Conservation (phyloP, 1,140 invertebrate species). For the Bombus turneri region DNA sequence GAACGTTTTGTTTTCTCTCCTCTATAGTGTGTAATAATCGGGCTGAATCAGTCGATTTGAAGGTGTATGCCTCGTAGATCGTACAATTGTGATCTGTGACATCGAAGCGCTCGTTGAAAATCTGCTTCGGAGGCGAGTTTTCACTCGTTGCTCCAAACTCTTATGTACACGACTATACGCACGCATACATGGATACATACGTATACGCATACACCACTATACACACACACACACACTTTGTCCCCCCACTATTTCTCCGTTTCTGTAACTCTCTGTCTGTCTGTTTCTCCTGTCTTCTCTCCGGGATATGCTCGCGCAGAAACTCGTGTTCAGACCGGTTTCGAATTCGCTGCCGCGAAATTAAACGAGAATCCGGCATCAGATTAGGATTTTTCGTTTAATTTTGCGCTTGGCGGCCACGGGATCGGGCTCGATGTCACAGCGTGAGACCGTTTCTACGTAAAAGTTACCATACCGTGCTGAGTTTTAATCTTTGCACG, state of each 20-base stretch:
- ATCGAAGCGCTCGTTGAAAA: constrained; percentile 47
- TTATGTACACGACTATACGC: not conserved
- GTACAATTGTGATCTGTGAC: constrained; percentile 45
- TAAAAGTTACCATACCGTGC: constrained; percentile 35
- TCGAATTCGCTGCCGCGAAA: constrained; percentile 29
- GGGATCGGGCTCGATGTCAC: constrained; percentile 59
- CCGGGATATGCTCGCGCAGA: constrained; percentile 1
- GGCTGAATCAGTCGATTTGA: constrained; percentile 6
- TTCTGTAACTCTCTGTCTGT: not conserved
- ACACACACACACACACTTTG: not conserved
- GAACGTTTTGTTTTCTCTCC: constrained; percentile 22
- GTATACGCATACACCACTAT: not conserved
- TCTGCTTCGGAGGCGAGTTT: not conserved
- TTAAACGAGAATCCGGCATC: constrained; percentile 28
- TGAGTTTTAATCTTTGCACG: constrained; percentile 61
- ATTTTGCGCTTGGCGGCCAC: constrained; percentile 21
- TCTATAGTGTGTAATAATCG: constrained; percentile 31
- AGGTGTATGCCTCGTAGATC: constrained; percentile 40
- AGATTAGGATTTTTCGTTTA: constrained; percentile 48
- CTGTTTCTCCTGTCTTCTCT: not conserved
- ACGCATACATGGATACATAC: not conserved
- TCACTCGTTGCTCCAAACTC: not conserved
- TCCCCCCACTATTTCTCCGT: no score
- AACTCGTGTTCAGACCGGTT: not conserved
- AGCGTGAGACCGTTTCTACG: constrained; percentile 44